Percentiles rank a stretch among this genome's conserved stretches.
Evolutionary conservation across 1,140 invertebrate genomes (phyloP).

Genomic region (Elymnias hypermnestra): DNA sequence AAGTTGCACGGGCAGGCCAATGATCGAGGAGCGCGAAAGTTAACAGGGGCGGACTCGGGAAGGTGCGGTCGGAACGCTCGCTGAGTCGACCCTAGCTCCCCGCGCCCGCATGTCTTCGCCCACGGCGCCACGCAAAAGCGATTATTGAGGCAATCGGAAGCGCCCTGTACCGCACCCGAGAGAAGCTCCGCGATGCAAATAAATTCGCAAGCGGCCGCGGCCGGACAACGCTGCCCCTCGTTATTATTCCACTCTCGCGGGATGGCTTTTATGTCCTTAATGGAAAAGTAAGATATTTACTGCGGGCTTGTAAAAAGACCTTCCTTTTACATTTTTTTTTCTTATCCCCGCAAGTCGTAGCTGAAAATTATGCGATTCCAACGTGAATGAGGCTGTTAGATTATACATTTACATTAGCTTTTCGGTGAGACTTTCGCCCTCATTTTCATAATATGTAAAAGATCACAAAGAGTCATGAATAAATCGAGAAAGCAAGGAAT

Average conservation of each 20-base stretch:
- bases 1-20: slow-evolving; percentile 41
- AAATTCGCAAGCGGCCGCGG: slow-evolving; percentile 59
- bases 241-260: slow-evolving; percentile 73
- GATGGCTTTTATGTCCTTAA: slow-evolving; percentile 74
- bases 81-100: slow-evolving; percentile 12
- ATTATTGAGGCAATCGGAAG: slow-evolving; percentile 68
- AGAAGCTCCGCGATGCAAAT: slow-evolving; percentile 69
- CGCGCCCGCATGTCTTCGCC: slow-evolving; percentile 23
- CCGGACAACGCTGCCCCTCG: slow-evolving; percentile 68
- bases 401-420: slow-evolving; percentile 26
- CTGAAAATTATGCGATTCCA: slow-evolving; percentile 35
- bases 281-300: slow-evolving; percentile 75
- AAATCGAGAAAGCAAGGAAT: slow-evolving; percentile 11
- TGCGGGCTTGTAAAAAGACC: slow-evolving; percentile 57
- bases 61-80: slow-evolving; percentile 1
- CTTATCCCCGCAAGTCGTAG: slow-evolving; percentile 37
- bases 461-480: slow-evolving; percentile 12
- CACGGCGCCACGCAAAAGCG: slow-evolving; percentile 50
- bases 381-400: slow-evolving; percentile 20
- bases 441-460: slow-evolving; percentile 13
- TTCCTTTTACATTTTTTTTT: slow-evolving; percentile 57
- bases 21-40: slow-evolving; percentile 23
- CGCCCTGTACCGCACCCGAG: slow-evolving; percentile 47
- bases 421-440: slow-evolving; percentile 12
- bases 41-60: slow-evolving; percentile 19